Conservation (phyloP, 2,113 vertebrate species). For the Calyptomena viridis region DNA sequence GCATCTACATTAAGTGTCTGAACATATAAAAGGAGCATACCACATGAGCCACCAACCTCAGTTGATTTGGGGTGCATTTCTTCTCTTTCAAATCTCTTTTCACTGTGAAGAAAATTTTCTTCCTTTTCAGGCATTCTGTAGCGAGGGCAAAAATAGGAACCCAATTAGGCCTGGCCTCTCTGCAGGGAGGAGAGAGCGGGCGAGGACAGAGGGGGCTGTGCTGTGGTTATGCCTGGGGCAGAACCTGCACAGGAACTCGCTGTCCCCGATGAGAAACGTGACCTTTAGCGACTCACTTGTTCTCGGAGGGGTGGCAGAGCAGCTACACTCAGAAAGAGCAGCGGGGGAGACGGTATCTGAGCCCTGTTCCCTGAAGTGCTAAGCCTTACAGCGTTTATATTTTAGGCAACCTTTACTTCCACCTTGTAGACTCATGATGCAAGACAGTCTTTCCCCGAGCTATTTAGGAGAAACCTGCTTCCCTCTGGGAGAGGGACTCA, state of each 20-base stretch:
- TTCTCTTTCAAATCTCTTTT: conserved; percentile 5
- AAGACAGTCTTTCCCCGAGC: neutral
- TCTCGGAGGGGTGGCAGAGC: neutral
- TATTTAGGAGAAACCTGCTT: neutral
- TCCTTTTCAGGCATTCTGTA: conserved; percentile 26
- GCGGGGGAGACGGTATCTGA: neutral
- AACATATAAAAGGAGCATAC: neutral
- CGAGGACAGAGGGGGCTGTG: neutral
- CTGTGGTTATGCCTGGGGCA: neutral
- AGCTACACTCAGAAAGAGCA: neutral
- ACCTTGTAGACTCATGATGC: neutral
- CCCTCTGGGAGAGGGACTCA: neutral
- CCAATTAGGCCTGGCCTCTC: neutral
- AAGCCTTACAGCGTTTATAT: neutral
- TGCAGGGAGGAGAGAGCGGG: neutral
- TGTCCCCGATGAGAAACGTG: neutral
- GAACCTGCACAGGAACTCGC: neutral
- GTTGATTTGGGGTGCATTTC: neutral
- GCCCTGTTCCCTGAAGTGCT: neutral
- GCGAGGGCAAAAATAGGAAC: conserved; percentile 36
- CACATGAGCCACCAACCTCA: neutral
- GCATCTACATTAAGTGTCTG: neutral
- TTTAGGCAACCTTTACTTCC: neutral
- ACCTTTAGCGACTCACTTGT: neutral
- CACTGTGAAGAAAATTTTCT: neutral